Percentiles rank a stretch among this genome's conserved stretches.
phyloP scores from a whole-genome alignment of 2,797 vertebrate species.

The Hyperoplus lanceolatus region DNA sequence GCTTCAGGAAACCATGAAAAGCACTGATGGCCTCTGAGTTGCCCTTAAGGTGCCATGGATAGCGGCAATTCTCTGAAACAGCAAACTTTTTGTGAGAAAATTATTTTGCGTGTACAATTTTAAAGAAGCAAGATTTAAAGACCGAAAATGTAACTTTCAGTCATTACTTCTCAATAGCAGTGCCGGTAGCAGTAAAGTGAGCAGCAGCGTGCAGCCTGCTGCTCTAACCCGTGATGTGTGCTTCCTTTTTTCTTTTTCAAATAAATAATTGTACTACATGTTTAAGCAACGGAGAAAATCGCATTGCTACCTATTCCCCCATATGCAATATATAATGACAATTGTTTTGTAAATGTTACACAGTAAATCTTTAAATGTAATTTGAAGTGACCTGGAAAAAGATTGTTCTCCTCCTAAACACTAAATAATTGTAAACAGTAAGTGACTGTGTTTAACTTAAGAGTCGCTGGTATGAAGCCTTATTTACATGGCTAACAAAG shows the following conservation, averaged over 20 bases:
- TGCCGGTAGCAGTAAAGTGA: too few species aligned
- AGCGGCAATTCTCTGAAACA: conserved; percentile 24
- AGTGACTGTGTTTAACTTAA: background rate
- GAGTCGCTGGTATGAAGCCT: background rate
- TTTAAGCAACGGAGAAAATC: too few species aligned
- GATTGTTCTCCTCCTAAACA: background rate
- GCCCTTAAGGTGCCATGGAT: conserved; percentile 40
- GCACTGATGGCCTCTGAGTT: conserved; percentile 24
- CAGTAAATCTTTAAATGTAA: background rate
- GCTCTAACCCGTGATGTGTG: too few species aligned
- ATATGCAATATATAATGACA: too few species aligned
- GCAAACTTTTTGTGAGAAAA: conserved; percentile 11
- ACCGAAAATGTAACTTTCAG: too few species aligned
- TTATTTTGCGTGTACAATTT: conserved; percentile 3
- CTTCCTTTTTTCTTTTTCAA: too few species aligned
- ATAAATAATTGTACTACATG: too few species aligned
- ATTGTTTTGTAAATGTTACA: too few species aligned
- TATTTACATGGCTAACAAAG: conserved; percentile 1
- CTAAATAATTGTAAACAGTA: background rate
- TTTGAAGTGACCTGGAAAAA: conserved; percentile 19
- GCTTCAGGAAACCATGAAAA: conserved; percentile 41
- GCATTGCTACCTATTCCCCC: too few species aligned
- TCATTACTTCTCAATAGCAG: too few species aligned
- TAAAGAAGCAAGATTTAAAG: background rate
- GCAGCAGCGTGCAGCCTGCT: too few species aligned